Evolutionary conservation across 2,113 vertebrate genomes (phyloP).

Genomic region (Cettia cetti): DNA sequence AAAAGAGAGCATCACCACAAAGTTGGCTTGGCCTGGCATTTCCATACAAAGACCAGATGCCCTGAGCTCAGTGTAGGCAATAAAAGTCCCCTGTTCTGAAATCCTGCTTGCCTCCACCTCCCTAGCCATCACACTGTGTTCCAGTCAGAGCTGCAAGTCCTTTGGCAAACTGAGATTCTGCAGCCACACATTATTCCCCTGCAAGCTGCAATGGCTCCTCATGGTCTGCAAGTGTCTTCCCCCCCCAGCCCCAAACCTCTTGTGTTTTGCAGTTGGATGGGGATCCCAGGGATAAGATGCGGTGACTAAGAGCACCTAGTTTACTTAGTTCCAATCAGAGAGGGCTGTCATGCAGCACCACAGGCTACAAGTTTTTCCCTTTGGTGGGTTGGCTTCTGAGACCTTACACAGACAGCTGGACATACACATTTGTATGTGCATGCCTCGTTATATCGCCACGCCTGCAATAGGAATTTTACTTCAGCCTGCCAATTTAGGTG

Average conservation of each 20-base stretch:
- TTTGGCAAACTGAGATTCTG: not conserved
- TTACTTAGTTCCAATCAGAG: not conserved
- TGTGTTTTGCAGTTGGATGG: not conserved
- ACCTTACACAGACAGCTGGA: not conserved
- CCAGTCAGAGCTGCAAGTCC: not conserved
- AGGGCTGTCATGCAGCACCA: not conserved
- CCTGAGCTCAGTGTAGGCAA: not conserved
- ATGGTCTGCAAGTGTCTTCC: not conserved
- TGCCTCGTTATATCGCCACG: not conserved
- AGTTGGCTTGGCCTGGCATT: not conserved
- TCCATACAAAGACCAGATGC: not conserved
- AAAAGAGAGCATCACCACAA: not conserved
- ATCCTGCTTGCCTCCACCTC: not conserved
- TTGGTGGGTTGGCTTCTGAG: not conserved
- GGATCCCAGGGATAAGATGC: rapidly evolving
- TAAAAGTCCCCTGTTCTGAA: not conserved
- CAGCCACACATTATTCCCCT: not conserved
- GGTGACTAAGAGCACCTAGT: not conserved
- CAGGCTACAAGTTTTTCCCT: not conserved
- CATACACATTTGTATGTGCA: not conserved
- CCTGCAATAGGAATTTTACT: not conserved
- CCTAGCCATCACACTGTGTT: not conserved
- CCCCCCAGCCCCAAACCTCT: too few relatives aligned
- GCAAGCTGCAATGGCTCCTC: not conserved
- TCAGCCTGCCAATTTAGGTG: not conserved